Base-by-base conservation (phyloP, 2,888 invertebrate genomes). In the Drosophila fulvimacula region DNA sequence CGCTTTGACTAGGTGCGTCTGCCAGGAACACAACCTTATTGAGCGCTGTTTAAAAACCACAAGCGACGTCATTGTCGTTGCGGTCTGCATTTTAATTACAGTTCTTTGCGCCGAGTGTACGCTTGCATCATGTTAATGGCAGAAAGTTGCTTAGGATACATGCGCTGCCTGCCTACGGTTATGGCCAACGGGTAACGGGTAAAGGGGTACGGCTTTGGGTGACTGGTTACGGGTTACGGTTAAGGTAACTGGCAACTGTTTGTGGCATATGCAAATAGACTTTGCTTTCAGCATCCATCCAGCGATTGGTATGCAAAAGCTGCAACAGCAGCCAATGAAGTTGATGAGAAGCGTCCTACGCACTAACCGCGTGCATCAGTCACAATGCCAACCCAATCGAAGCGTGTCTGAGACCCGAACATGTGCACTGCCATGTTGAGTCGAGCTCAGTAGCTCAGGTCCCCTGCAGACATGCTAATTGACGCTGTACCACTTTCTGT, bases 31-130 rank as follows among this genome's bases (percentile, higher is more conserved):
- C 34, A 57, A 63, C 60, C 59, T 76, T 65, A 58, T 71, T 56
- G 42, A 51, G 55, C 60, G 42, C 63, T 62, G 57, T 55, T 69
- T 60, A 41, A 61, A 52, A 61, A 55, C 48, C 60, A 46, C 21
- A 63, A 62, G 58, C 63, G 59, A 53, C 46, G 56, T 42, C 76
- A 58, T 76, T 68, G 79, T 74, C 48, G 61, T 24, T 75, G 66
- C 63, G 68, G 66, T 59, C 73, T 79, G 82, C 70, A 81, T 80
- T 78, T 82, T 78, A 81, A 81, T 82, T 82, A 73, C 69, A 63
- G 51, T 69, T 69, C 64, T 79, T 75, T 71, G 55, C 62, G 36
- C 17, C n/a, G 55, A 63, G 41, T 69, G 67, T 48, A 71, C 58
- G 60, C 71, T 57, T 61, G 64, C 62, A 38, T 65, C 68, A 69